Percentiles rank a stretch among this genome's conserved stretches.
These are phyloP conservation scores for Alloplasta piceator DNA, from an alignment of 2,888 invertebrate genomes.

Conservation along the genomic window DNA sequence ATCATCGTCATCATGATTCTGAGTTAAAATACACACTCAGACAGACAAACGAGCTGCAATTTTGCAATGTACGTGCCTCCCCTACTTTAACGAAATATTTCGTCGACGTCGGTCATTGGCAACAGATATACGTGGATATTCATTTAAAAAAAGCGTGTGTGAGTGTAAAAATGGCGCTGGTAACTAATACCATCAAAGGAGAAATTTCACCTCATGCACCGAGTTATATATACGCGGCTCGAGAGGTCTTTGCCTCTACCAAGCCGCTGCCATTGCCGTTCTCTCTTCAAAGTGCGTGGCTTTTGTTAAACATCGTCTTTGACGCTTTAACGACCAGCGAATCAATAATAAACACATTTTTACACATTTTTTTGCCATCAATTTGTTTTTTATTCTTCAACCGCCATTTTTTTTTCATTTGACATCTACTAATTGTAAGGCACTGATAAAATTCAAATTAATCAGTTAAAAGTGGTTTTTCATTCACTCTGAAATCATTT, in stretches of 20 bases:
- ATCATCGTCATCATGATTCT: conserved; percentile 48
- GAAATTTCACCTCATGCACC: conserved; percentile 77
- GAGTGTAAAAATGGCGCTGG: conserved; percentile 23
- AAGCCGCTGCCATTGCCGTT: conserved; percentile 43
- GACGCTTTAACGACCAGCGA: neutral
- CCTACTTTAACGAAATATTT: conserved; percentile 47
- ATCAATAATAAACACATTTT: no score
- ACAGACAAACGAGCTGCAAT: conserved; percentile 19
- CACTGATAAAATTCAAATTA: no score
- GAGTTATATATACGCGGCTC: conserved; percentile 68
- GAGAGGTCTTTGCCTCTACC: conserved; percentile 61
- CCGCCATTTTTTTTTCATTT: no score
- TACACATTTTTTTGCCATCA: no score
- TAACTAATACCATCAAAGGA: conserved; percentile 69
- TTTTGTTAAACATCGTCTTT: conserved; percentile 7
- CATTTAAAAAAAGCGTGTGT: neutral
- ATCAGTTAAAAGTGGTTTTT: no score
- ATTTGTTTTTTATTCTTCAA: no score
- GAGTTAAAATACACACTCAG: conserved; percentile 22
- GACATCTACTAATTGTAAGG: no score
- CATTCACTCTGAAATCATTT: no score
- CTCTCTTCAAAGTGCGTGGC: conserved; percentile 13
- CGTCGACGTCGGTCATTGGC: conserved; percentile 58
- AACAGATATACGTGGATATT: conserved; percentile 3
- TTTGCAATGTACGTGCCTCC: conserved; percentile 15